Percentiles rank a stretch among this genome's conserved stretches.
Conservation (phyloP, 2,888 invertebrate genomes). For the Lamellibrachia columna region DNA sequence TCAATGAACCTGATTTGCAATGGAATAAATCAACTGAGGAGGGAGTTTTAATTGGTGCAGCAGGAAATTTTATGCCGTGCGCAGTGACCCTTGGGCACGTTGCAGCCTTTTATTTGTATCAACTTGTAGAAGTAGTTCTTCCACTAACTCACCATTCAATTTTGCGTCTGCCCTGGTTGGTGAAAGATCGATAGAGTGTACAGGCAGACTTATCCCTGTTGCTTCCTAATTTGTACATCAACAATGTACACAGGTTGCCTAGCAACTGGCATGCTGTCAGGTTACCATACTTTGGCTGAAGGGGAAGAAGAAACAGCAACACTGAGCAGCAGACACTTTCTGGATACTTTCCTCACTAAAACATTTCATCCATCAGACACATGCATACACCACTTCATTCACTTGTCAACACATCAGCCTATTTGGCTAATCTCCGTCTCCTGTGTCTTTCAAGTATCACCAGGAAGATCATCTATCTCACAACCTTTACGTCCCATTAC, state of each 20-base stretch:
- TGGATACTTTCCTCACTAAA: no score
- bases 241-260: slow-evolving; percentile 75
- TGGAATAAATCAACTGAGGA: background rate
- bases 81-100: background rate
- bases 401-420: no score
- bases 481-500: no score
- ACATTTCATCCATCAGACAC: no score
- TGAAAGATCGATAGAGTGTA: slow-evolving; percentile 31
- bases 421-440: no score
- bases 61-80: background rate
- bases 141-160: slow-evolving; percentile 13
- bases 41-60: background rate
- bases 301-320: background rate
- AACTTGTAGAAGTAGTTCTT: background rate
- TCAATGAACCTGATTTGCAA: no score
- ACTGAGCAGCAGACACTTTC: background rate
- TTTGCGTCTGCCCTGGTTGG: background rate
- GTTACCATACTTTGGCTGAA: slow-evolving; percentile 54
- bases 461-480: no score
- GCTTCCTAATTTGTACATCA: slow-evolving; percentile 62
- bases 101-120: no score
- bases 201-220: slow-evolving; percentile 33
- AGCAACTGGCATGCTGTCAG: slow-evolving; percentile 74
- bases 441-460: no score
- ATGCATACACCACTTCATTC: no score